phyloP scores from a whole-genome alignment of 1,140 invertebrate genomes.

The Cydia splendana region DNA sequence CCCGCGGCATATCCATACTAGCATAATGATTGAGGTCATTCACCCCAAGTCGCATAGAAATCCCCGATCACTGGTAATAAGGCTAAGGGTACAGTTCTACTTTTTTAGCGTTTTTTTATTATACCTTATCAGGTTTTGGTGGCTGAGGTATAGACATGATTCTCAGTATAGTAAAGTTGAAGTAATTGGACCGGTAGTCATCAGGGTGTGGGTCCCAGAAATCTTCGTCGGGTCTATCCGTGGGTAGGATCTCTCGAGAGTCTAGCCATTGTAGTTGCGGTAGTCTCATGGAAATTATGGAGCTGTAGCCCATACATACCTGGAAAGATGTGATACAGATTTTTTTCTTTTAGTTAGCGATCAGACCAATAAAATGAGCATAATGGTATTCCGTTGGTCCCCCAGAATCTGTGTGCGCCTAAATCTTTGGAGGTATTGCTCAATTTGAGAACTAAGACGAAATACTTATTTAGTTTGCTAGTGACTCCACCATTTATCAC shows the following conservation, averaged over 20 bases:
- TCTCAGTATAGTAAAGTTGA: slow-evolving; percentile 66
- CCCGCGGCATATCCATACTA: too few relatives aligned
- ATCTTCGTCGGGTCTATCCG: slow-evolving; percentile 47
- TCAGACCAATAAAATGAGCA: too few relatives aligned
- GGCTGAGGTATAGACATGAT: slow-evolving; percentile 70
- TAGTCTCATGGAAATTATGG: slow-evolving; percentile 50
- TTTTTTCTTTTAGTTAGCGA: neutral
- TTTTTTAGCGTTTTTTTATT: neutral
- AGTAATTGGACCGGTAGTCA: slow-evolving; percentile 64
- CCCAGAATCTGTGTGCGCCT: too few relatives aligned
- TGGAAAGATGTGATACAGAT: neutral
- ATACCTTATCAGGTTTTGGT: slow-evolving; percentile 69
- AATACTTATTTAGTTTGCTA: too few relatives aligned
- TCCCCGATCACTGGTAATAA: too few relatives aligned
- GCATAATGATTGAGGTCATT: too few relatives aligned
- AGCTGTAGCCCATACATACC: slow-evolving; percentile 55
- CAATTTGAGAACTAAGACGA: too few relatives aligned
- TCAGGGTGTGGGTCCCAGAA: slow-evolving; percentile 62
- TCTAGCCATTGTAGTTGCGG: slow-evolving; percentile 63
- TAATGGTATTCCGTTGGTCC: too few relatives aligned
- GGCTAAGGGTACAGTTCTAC: too few relatives aligned
- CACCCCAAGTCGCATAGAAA: too few relatives aligned
- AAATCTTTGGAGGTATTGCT: too few relatives aligned
- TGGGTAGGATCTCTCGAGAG: slow-evolving; percentile 52
- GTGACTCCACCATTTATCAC: too few relatives aligned